Conservation (phyloP, 1,140 invertebrate species). For the Drosophila obscura region DNA sequence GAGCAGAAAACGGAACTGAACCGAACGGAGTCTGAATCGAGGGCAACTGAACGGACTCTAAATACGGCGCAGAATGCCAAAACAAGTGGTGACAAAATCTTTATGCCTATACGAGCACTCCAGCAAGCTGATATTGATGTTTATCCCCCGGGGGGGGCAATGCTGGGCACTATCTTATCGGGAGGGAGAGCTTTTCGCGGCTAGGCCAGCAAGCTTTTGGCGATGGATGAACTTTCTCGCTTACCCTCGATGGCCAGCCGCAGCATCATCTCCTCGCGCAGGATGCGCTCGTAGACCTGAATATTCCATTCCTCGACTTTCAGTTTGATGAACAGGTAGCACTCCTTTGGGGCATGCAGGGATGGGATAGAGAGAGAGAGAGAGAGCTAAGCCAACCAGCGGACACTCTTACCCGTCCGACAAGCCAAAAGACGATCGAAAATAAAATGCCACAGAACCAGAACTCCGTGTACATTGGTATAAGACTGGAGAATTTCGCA, state of each 20-base stretch:
- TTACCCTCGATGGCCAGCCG: slow-evolving; percentile 68
- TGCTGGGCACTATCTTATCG: slow-evolving; percentile 33
- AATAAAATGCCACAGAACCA: slow-evolving; percentile 65
- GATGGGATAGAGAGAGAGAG: not conserved
- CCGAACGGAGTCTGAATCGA: slow-evolving; percentile 9
- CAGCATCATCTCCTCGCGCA: slow-evolving; percentile 70
- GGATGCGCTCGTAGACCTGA: slow-evolving; percentile 50
- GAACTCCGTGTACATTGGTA: slow-evolving; percentile 58
- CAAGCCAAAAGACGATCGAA: slow-evolving; percentile 45
- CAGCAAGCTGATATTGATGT: slow-evolving; percentile 4
- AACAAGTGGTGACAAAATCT: slow-evolving; percentile 28
- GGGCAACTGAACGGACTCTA: slow-evolving; percentile 6
- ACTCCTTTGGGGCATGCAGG: slow-evolving; percentile 40
- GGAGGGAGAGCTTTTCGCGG: slow-evolving; percentile 16
- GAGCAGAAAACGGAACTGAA: not conserved
- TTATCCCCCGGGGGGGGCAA: slow-evolving; percentile 19
- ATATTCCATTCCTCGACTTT: slow-evolving; percentile 64
- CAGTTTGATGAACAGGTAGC: slow-evolving; percentile 61
- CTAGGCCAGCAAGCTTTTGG: not conserved
- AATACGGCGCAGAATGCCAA: slow-evolving; percentile 25
- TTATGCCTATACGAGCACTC: slow-evolving; percentile 7
- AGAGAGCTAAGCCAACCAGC: not conserved
- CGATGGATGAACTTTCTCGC: slow-evolving; percentile 25
- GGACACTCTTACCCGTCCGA: slow-evolving; percentile 52
- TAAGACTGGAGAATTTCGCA: slow-evolving; percentile 1